These are phyloP conservation scores for Dreissena rostriformis DNA, from an alignment of 1,140 invertebrate species.

Conservation along the genomic window DNA sequence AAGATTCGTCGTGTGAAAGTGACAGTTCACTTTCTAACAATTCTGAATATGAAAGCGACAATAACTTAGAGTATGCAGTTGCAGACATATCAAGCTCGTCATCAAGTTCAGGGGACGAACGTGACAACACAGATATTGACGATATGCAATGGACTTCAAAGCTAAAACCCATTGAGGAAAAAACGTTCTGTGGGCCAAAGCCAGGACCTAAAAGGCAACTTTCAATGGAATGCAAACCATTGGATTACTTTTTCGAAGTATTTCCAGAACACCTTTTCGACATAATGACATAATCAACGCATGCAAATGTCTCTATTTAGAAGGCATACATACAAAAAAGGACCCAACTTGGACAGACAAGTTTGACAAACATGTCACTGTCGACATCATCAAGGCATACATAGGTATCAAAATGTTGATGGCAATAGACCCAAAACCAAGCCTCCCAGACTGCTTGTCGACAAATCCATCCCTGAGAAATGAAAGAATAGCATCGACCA, in stretches of 20 bases:
- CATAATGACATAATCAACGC: conserved; percentile 10
- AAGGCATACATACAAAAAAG: background rate
- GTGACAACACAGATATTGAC: background rate
- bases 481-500: conserved; percentile 11
- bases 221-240: background rate
- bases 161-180: background rate
- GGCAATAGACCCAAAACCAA: background rate
- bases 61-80: too few relatives aligned
- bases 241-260: conserved; percentile 9
- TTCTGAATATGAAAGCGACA: background rate
- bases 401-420: conserved; percentile 1
- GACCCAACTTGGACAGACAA: background rate
- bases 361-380: background rate
- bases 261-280: conserved; percentile 11
- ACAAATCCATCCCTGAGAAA: conserved; percentile 17
- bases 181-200: background rate
- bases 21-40: background rate
- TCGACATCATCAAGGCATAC: background rate
- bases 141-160: background rate
- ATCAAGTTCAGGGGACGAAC: background rate
- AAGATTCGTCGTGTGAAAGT: background rate
- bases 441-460: background rate
- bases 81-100: background rate
- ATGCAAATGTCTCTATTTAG: conserved; percentile 11
- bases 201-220: background rate